Conservation (phyloP, 2,888 invertebrate species). For the Cordylochernes scorpioides region DNA sequence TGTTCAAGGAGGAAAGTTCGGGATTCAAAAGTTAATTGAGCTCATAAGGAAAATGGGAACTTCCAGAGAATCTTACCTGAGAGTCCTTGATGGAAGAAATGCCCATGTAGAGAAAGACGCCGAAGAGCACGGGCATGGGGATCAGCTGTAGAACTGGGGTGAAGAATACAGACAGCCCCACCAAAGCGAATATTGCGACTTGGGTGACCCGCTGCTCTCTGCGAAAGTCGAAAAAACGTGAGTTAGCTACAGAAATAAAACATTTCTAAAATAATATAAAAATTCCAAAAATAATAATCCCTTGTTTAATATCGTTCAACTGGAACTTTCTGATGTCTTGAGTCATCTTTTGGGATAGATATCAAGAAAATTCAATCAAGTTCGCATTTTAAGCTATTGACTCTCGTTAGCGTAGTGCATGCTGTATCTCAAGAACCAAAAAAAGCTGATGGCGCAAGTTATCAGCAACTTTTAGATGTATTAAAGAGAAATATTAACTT, state of each 20-base stretch:
- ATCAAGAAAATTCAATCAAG: background rate
- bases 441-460: too few relatives aligned
- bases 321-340: too few relatives aligned
- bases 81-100: constrained; percentile 10
- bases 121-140: constrained; percentile 11
- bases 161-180: constrained; percentile 26
- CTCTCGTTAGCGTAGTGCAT: too few relatives aligned
- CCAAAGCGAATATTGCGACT: constrained; percentile 25
- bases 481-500: too few relatives aligned
- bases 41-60: too few relatives aligned
- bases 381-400: background rate
- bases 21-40: too few relatives aligned
- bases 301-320: background rate
- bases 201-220: constrained; percentile 26
- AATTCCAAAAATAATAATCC: background rate
- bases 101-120: constrained; percentile 14
- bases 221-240: background rate
- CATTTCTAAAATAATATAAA: background rate
- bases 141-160: constrained; percentile 20
- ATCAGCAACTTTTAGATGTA: too few relatives aligned
- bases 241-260: constrained; percentile 2
- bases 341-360: too few relatives aligned
- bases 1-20: too few relatives aligned
- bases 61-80: too few relatives aligned
- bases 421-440: too few relatives aligned